Percentiles rank a stretch among this genome's conserved stretches.
Evolutionary conservation across 2,888 invertebrate genomes (phyloP).

Genomic region (Dryobotodes eremita): DNA sequence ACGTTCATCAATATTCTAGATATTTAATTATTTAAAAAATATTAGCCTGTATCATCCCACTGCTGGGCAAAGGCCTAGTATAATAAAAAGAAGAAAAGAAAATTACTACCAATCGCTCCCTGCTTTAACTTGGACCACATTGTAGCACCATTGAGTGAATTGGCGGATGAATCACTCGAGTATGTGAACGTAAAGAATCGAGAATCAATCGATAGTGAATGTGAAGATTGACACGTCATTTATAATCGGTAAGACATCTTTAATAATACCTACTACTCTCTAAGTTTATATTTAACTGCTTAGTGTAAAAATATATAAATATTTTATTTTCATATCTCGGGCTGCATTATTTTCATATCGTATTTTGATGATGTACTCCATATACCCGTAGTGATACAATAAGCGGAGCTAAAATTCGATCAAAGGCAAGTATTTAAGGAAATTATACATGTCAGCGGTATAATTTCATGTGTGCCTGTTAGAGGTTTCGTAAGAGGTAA

Average conservation of each 20-base stretch:
- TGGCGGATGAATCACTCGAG: constrained; percentile 70
- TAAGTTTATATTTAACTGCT: background rate
- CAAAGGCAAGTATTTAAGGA: background rate
- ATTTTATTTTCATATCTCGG: background rate
- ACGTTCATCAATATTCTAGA: too few relatives aligned
- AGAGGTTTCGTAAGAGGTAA: constrained; percentile 68
- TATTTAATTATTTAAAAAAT: too few relatives aligned
- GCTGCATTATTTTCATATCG: background rate
- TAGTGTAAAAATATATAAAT: background rate
- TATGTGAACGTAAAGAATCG: constrained; percentile 53
- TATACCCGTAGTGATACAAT: background rate
- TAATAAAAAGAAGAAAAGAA: background rate
- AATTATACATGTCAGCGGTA: constrained; percentile 19
- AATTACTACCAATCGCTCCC: background rate
- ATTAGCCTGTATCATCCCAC: too few relatives aligned
- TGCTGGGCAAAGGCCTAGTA: background rate
- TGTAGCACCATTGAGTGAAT: constrained; percentile 53
- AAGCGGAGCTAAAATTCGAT: background rate
- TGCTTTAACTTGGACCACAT: constrained; percentile 35
- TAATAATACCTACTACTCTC: background rate
- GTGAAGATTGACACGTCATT: constrained; percentile 52
- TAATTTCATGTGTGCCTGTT: constrained; percentile 48
- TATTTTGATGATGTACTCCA: background rate
- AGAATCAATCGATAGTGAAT: constrained; percentile 31
- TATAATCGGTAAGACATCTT: background rate